Percentiles rank a stretch among this genome's conserved stretches.
Conservation (phyloP, 2,888 invertebrate genomes). For the Drosophila suboccidentalis region DNA sequence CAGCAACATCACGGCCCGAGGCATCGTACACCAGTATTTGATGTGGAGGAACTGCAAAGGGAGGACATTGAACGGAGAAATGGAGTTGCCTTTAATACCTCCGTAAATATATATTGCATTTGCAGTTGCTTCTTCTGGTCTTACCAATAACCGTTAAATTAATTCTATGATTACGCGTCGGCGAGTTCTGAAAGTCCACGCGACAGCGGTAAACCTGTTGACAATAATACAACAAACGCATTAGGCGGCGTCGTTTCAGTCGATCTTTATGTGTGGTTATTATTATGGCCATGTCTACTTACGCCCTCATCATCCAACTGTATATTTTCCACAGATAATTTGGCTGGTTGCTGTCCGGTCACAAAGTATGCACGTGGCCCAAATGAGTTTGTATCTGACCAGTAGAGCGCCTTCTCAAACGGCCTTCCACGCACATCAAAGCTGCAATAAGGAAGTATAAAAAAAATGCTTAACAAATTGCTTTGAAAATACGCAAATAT, state of each 20-base stretch:
- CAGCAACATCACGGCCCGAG: slow-evolving; percentile 92
- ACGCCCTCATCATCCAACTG: slow-evolving; percentile 94
- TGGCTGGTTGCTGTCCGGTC: slow-evolving; percentile 92
- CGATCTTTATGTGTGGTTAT: slow-evolving; percentile 1
- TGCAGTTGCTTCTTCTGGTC: slow-evolving; percentile 79
- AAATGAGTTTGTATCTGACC: slow-evolving; percentile 93
- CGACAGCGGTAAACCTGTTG: slow-evolving; percentile 91
- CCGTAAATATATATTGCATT: slow-evolving; percentile 51
- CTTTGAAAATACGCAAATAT: slow-evolving; percentile 27
- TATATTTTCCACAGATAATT: slow-evolving; percentile 93
- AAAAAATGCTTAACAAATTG: slow-evolving; percentile 17
- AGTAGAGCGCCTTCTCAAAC: slow-evolving; percentile 92
- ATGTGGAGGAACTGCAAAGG: slow-evolving; percentile 92
- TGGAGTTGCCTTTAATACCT: slow-evolving; percentile 52
- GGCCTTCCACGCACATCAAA: slow-evolving; percentile 94
- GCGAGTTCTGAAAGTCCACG: slow-evolving; percentile 95
- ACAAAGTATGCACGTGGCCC: slow-evolving; percentile 95
- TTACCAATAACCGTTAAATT: slow-evolving; percentile 96
- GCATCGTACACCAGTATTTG: slow-evolving; percentile 94
- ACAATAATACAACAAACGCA: slow-evolving; percentile 40
- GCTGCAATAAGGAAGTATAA: slow-evolving; percentile 86
- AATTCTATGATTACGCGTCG: slow-evolving; percentile 95
- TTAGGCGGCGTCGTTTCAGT: slow-evolving; percentile 25
- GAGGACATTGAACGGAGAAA: slow-evolving; percentile 63
- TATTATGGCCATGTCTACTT: slow-evolving; percentile 59